A percentile compares a stretch with the other conserved stretches of the same genome.
Evolutionary conservation across 2,113 vertebrate species (phyloP).

Genomic region (Erythrocercus mccallii): DNA sequence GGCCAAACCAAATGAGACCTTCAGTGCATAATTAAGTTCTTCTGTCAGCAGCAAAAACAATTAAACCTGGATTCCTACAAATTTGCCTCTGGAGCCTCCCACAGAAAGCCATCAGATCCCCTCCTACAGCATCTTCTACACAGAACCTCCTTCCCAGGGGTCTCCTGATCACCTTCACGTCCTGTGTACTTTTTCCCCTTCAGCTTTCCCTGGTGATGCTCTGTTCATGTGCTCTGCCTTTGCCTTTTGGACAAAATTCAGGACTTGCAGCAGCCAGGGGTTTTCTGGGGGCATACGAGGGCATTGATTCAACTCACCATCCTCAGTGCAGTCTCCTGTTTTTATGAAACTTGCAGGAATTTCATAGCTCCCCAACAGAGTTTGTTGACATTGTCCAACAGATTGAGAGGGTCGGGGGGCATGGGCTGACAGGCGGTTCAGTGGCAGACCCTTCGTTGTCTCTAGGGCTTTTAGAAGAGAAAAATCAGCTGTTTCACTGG

Average conservation of each 20-base stretch:
- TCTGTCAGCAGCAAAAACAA: slow-evolving; percentile 1
- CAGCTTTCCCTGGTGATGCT: not conserved
- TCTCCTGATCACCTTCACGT: not conserved
- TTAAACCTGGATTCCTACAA: not conserved
- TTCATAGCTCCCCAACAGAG: not conserved
- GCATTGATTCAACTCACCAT: not conserved
- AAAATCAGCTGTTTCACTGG: not conserved
- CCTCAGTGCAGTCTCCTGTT: not conserved
- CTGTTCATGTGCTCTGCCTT: not conserved
- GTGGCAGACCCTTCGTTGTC: not conserved
- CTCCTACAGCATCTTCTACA: not conserved
- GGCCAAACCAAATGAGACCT: not conserved
- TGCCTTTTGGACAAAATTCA: not conserved
- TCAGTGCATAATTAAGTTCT: not conserved
- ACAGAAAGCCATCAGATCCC: not conserved
- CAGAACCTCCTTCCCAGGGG: not conserved
- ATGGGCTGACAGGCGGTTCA: not conserved
- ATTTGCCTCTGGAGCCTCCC: not conserved
- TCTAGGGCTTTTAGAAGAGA: not conserved
- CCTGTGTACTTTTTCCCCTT: not conserved
- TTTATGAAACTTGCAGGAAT: not conserved
- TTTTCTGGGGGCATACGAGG: accelerated
- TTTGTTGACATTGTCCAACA: not conserved
- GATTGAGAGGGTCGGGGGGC: not conserved
- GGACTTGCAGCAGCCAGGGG: not conserved